Base-by-base conservation (phyloP, 2,797 vertebrate species). In the Artibeus lituratus region DNA sequence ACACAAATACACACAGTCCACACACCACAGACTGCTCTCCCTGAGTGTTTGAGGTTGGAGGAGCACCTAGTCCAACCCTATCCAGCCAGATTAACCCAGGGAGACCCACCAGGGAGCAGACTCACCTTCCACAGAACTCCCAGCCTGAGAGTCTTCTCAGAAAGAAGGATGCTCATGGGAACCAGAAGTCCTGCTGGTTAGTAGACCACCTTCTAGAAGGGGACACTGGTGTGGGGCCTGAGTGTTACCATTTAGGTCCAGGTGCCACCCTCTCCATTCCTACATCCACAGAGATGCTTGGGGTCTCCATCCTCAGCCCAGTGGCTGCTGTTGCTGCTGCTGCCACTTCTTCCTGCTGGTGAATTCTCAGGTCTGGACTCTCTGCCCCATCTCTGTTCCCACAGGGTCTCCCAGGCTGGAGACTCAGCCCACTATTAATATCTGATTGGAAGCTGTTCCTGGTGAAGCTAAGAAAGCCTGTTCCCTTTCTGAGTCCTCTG, bases 401-500 rank as follows among this genome's bases (percentile, higher is more conserved):
- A 59, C 57, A 59, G 26, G 26, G 4, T 70, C 19, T 39, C 69
- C 35, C 37, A 65, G 42, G 53, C 24, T 65, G 49, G 39, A 55
- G 53, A 12, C 26, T 32, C 53, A 21, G 10, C 16, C 14, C 11
- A 32, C 59, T 51, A 18, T 35, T 77, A 26, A 24, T 14, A 10
- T n/a, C 32, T 65, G 62, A 65, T 2, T 29, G 59, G 59, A 44
- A 77, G 8, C n/a, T 39, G 72, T 24, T 92, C 51, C 67, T 83
- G 65, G 12, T 11, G 65, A 92, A 32, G 21, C 47, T 29, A 14
- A 9, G 0, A 0, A 57, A 73, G 15, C 15, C 32, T 0, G 0
- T 32, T 15, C 2, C 21, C 29, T 32, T 32, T 51, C 15, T 1
- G 2, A 3, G 32, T 81, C 37, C 49, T 39, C 29, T 67, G 26